Evolutionary conservation across 2,888 invertebrate species (phyloP), one percentile per base, ranked within the genome.

Genomic region (Parnassius smintheus): DNA sequence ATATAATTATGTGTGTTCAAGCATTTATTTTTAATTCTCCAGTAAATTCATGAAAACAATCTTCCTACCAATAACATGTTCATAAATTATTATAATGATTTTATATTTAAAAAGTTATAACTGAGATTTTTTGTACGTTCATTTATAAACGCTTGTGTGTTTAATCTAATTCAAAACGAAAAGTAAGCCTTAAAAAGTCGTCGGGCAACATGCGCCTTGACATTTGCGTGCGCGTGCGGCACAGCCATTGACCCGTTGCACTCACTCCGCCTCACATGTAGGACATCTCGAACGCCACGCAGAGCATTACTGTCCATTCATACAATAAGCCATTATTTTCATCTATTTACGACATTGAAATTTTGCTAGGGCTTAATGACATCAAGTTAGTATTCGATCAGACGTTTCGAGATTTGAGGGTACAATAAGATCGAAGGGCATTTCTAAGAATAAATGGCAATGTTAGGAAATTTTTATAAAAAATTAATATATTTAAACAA

Each of bases 241-340:
- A 68, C 72, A 74, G 77, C 73, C 85, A 78, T 80, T 86, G 88
- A 88, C 85, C 88, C 75, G 83, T 70, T 54, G 75, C 72, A 59
- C 66, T 74, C 78, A 76, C 77, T 78, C 72, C 72, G 75, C 66
- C 79, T 81, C 82, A 79, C 81, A 85, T 82, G 78, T 82, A 78
- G 76, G 75, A 75, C 80, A 73, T 66, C 66, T 70, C 65, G 77
- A 72, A 66, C 75, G 73, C 75, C 70, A 75, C 71, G 70, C 64
- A 68, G 72, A 71, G 73, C 77, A 81, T 82, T 80, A 84, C 75
- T 73, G 79, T 79, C 78, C 80, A 77, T 80, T 81, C 81, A 83
- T 79, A 88, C 85, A 86, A 86, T 86, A 81, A 81, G 72, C 82
- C 78, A 85, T 88, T 86, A 87, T 79, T 78, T 74, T 71, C 73